These are phyloP conservation scores for Chymomyza caudatula DNA, from an alignment of 2,888 invertebrate genomes.

Conservation along the genomic window DNA sequence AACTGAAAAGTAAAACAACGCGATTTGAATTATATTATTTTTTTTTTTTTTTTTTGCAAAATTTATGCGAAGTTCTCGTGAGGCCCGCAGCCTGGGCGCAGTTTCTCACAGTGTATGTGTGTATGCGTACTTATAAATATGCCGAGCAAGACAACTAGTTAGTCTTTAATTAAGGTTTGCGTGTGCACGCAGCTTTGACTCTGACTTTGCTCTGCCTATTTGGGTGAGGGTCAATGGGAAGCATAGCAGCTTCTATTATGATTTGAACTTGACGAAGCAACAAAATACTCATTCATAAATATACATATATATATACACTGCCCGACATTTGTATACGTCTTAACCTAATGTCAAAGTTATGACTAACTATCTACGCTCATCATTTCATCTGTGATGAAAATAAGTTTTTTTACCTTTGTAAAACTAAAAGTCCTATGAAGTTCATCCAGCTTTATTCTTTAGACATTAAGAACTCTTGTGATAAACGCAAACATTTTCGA, in stretches of 20 bases:
- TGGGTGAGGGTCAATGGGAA: conserved; percentile 67
- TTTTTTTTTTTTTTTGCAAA: conserved; percentile 17
- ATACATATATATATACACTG: too few relatives aligned
- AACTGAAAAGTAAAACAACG: background rate
- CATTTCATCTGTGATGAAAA: too few relatives aligned
- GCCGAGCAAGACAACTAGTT: background rate
- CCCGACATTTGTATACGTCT: too few relatives aligned
- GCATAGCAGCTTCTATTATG: conserved; percentile 6
- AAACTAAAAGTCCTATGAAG: too few relatives aligned
- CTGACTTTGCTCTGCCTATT: conserved; percentile 30
- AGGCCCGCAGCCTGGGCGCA: conserved; percentile 6
- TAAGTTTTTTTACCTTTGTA: too few relatives aligned
- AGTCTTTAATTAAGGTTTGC: conserved; percentile 37
- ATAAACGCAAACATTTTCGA: too few relatives aligned
- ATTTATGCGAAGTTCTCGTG: conserved; percentile 67
- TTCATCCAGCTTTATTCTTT: too few relatives aligned
- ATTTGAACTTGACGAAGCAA: background rate
- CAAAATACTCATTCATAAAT: background rate
- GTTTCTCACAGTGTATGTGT: background rate
- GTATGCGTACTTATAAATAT: background rate
- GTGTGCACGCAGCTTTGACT: conserved; percentile 50
- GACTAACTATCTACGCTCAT: too few relatives aligned
- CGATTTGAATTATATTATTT: background rate
- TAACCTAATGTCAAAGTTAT: too few relatives aligned
- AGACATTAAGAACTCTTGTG: too few relatives aligned